Conservation (phyloP, 2,888 invertebrate genomes). For the Drosophila recens region DNA sequence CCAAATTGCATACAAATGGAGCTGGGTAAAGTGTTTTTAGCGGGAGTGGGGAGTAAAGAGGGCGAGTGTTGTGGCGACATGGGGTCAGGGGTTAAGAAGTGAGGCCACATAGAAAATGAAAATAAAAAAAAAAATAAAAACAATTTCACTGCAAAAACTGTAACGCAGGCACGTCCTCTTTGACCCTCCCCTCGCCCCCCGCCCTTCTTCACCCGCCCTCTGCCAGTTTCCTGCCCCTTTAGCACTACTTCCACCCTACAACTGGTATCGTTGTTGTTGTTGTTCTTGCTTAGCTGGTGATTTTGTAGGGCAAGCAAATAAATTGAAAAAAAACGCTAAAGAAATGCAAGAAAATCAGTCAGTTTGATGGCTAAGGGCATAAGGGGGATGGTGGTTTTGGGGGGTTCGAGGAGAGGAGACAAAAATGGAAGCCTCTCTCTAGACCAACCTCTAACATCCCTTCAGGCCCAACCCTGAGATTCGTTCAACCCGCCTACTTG, state of each 20-base stretch:
- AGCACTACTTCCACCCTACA: neutral
- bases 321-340: conserved; percentile 61
- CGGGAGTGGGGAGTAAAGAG: neutral
- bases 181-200: neutral
- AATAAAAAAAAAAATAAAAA: conserved; percentile 70
- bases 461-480: conserved; percentile 5
- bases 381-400: too few relatives aligned
- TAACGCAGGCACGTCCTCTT: conserved; percentile 67
- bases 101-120: conserved; percentile 57
- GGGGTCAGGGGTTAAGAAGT: conserved; percentile 29
- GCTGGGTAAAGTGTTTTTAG: conserved; percentile 9
- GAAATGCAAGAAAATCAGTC: conserved; percentile 57
- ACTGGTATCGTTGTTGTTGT: conserved; percentile 37
- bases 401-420: neutral
- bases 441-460: neutral
- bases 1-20: conserved; percentile 53
- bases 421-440: neutral
- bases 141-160: conserved; percentile 71
- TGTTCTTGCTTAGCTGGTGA: conserved; percentile 64
- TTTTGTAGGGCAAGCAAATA: conserved; percentile 78
- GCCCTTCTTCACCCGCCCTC: neutral
- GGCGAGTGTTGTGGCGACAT: neutral
- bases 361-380: conserved; percentile 18
- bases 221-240: neutral
- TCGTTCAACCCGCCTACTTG: conserved; percentile 25